Percentiles rank a stretch among this genome's conserved stretches.
phyloP scores from a whole-genome alignment of 2,113 vertebrate species.

The Perccottus glenii region DNA sequence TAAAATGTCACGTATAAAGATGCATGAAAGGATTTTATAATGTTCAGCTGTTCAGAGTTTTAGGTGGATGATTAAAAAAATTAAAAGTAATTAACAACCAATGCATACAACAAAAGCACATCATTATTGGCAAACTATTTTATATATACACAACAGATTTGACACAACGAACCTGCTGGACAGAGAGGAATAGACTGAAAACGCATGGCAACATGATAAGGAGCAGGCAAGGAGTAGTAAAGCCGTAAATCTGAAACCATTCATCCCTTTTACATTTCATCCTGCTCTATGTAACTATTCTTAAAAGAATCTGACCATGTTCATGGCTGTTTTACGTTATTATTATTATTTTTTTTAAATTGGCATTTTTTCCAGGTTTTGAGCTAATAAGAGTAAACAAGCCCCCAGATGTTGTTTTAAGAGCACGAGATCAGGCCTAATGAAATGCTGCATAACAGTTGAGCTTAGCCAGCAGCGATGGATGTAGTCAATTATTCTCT shows the following conservation, averaged over 20 bases:
- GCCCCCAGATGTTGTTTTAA: slow-evolving; percentile 33
- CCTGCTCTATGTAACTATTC: too few relatives aligned
- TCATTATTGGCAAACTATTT: too few relatives aligned
- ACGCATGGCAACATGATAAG: too few relatives aligned
- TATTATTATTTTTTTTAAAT: slow-evolving; percentile 12
- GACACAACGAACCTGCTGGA: too few relatives aligned
- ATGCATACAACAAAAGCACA: too few relatives aligned
- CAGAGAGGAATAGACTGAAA: too few relatives aligned
- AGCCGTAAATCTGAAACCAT: background rate
- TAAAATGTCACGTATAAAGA: slow-evolving; percentile 3
- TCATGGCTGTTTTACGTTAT: slow-evolving; percentile 6
- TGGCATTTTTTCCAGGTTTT: slow-evolving; percentile 18
- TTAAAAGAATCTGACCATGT: slow-evolving; percentile 1
- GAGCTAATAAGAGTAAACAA: slow-evolving; percentile 26
- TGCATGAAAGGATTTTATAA: slow-evolving; percentile 11
- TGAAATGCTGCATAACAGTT: slow-evolving; percentile 35
- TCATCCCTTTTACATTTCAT: too few relatives aligned
- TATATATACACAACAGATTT: too few relatives aligned
- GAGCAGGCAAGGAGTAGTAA: too few relatives aligned
- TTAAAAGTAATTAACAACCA: too few relatives aligned
- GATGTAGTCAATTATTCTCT: slow-evolving; percentile 54
- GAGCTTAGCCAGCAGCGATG: slow-evolving; percentile 45
- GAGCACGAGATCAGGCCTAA: slow-evolving; percentile 38
- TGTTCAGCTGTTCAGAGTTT: slow-evolving; percentile 3
- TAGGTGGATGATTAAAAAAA: too few relatives aligned